These are phyloP conservation scores for Melolontha melolontha DNA, from an alignment of 2,888 invertebrate genomes.

Conservation along the genomic window DNA sequence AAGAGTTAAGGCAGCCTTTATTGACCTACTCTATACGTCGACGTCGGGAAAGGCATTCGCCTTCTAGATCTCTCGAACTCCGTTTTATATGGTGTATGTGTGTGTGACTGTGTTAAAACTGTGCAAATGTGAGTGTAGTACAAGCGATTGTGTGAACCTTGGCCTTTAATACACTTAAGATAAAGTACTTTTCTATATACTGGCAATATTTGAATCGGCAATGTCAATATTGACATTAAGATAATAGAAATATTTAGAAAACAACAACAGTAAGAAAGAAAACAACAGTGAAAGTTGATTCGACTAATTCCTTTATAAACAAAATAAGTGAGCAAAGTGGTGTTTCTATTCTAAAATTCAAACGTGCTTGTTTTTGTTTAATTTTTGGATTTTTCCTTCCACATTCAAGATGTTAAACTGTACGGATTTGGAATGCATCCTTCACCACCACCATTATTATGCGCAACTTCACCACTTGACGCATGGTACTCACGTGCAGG, in stretches of 20 bases:
- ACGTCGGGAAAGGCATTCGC: slow-evolving; percentile 25
- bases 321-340: slow-evolving; percentile 1
- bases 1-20: slow-evolving; percentile 19
- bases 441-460: slow-evolving; percentile 81
- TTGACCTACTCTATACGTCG: slow-evolving; percentile 33
- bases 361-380: background rate
- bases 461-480: slow-evolving; percentile 78
- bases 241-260: slow-evolving; percentile 6
- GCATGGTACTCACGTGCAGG: slow-evolving; percentile 73
- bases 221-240: slow-evolving; percentile 2
- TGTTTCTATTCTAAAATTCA: background rate
- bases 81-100: slow-evolving; percentile 2
- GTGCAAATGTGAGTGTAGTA: slow-evolving; percentile 28
- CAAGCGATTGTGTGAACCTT: slow-evolving; percentile 49
- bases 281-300: background rate
- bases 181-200: slow-evolving; percentile 15
- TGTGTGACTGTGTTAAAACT: slow-evolving; percentile 7
- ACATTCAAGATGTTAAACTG: slow-evolving; percentile 76
- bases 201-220: slow-evolving; percentile 1
- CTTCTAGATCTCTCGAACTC: slow-evolving; percentile 34
- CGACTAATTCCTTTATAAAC: background rate
- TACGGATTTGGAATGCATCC: slow-evolving; percentile 81
- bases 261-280: background rate
- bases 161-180: slow-evolving; percentile 47
- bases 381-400: too few species aligned